These are phyloP conservation scores for Gastrophryne carolinensis DNA, from an alignment of 2,797 vertebrate genomes.

Conservation along the genomic window DNA sequence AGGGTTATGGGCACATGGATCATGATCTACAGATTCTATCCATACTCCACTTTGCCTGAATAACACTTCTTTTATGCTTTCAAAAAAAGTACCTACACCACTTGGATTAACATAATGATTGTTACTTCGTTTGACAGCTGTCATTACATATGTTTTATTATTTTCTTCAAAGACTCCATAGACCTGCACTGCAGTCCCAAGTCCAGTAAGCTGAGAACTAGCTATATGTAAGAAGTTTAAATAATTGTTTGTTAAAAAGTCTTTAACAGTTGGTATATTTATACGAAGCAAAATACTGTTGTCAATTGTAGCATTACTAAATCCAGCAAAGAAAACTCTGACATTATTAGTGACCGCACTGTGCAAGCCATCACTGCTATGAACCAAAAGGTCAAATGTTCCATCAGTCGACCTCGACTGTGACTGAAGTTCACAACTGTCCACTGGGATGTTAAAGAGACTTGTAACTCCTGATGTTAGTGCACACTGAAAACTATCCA, in stretches of 20 bases:
- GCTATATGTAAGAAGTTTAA: conserved; percentile 89
- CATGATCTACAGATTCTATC: conserved; percentile 90
- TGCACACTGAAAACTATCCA: conserved; percentile 90
- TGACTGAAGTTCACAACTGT: conserved; percentile 84
- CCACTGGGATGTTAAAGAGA: conserved; percentile 84
- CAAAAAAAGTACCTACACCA: conserved; percentile 93
- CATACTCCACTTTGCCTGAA: conserved; percentile 88
- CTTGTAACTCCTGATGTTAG: conserved; percentile 84
- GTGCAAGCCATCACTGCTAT: conserved; percentile 89
- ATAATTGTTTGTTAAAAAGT: conserved; percentile 90
- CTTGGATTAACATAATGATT: conserved; percentile 91
- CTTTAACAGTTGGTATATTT: conserved; percentile 69
- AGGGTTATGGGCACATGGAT: conserved; percentile 84
- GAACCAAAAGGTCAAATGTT: conserved; percentile 85
- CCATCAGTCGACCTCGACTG: conserved; percentile 87
- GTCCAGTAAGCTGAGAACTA: conserved; percentile 87
- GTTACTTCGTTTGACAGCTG: conserved; percentile 80
- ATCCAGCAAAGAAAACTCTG: conserved; percentile 83
- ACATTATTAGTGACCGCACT: conserved; percentile 81
- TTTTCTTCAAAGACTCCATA: conserved; percentile 84
- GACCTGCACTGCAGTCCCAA: conserved; percentile 87
- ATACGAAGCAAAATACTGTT: conserved; percentile 91
- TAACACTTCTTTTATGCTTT: conserved; percentile 91
- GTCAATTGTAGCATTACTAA: conserved; percentile 88
- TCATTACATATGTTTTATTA: conserved; percentile 89